Evolutionary conservation across 2,888 invertebrate species (phyloP), one percentile per base, ranked within the genome.

Genomic region (Argynnis bischoffii): DNA sequence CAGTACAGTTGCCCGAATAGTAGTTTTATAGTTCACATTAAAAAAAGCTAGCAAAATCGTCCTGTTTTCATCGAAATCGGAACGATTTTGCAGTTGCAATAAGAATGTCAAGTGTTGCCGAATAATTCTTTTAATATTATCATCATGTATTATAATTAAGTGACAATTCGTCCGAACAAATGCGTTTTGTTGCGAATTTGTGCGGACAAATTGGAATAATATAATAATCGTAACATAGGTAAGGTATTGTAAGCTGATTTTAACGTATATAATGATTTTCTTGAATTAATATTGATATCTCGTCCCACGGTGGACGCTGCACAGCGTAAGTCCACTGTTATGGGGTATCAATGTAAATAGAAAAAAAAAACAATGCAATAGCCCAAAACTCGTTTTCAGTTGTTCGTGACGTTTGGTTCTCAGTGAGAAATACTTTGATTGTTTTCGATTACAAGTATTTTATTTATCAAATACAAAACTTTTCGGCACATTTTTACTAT

Each of bases 81-180:
- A 73, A 69, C 74, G 79, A 74, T 81, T 79, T 80, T 81, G 80
- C 80, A 82, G 47, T 59, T 47, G 11, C 66, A 72, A 70, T 83
- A 84, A 81, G 90, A 90, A 91, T 92, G 91, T 92, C 92, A 92
- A 92, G 92, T 92, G 92, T 92, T 92, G 92, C 92, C 84, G 91
- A 91, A 91, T 90, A 86, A 87, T 88, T 90, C 85, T 86, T 90
- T 91, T 90, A 90, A 90, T 91, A 91, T 87, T 87, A 90, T 89
- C 90, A 86, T 86, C 88, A 84, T 91, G 85, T 92, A 89, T 85
- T 87, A 88, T 89, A 86, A 81, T 83, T 92, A 90, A 90, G 91
- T 81, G 73, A 72, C 82, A 78, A 76, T 84, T 76, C 73, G 74
- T 82, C 76, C 82, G 86, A 81, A 86, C 77, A 79, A 69, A 74